phyloP scores from a whole-genome alignment of 2,113 vertebrate genomes.

The Sander vitreus region DNA sequence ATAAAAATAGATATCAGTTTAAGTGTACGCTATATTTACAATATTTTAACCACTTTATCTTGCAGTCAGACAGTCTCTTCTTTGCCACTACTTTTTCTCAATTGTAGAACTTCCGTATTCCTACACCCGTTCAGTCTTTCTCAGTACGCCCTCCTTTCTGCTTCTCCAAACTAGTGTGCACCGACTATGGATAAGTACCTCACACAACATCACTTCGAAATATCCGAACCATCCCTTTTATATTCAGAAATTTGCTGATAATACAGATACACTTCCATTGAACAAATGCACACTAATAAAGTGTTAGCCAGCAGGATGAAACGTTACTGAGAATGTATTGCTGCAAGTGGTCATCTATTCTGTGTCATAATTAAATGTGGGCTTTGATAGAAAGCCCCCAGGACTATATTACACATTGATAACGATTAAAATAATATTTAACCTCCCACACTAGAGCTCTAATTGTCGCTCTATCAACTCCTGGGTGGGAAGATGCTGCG shows the following conservation, averaged over 20 bases:
- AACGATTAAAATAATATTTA: slow-evolving; percentile 50
- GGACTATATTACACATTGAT: slow-evolving; percentile 40
- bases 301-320: slow-evolving; percentile 8
- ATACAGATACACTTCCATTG: slow-evolving; percentile 9
- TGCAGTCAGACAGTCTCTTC: too few species aligned
- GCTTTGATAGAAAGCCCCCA: slow-evolving; percentile 36
- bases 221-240: neutral
- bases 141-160: too few species aligned
- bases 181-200: too few species aligned
- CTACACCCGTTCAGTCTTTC: too few species aligned
- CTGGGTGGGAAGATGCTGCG: slow-evolving; percentile 29
- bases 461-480: slow-evolving; percentile 56
- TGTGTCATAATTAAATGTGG: slow-evolving; percentile 39
- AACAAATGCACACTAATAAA: slow-evolving; percentile 26
- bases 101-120: too few species aligned
- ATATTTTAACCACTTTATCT: too few species aligned
- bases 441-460: slow-evolving; percentile 28
- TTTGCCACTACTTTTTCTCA: too few species aligned
- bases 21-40: too few species aligned
- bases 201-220: too few species aligned
- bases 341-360: slow-evolving; percentile 16
- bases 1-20: too few species aligned
- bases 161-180: too few species aligned
- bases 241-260: slow-evolving; percentile 35
- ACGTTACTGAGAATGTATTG: slow-evolving; percentile 11